Percentiles rank a stretch among this genome's conserved stretches.
phyloP scores from a whole-genome alignment of 2,113 vertebrate species.

The Dromaius novaehollandiae region DNA sequence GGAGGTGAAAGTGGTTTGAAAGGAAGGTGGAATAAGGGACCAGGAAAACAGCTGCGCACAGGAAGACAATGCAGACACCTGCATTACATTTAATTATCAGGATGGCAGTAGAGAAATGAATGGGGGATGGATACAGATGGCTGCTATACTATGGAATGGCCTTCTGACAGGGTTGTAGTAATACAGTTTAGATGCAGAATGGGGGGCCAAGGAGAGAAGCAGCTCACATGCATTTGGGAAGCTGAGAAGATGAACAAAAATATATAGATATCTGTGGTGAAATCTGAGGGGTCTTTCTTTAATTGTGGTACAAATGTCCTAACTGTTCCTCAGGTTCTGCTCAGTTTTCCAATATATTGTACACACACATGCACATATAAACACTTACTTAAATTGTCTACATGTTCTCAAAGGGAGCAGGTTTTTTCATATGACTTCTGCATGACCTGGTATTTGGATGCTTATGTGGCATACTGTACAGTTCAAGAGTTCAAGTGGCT shows the following conservation, averaged over 20 bases:
- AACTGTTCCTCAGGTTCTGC: accelerated
- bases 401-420: not conserved
- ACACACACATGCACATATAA: not conserved
- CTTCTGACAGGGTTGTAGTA: not conserved
- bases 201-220: not conserved
- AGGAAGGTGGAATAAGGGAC: not conserved
- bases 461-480: not conserved
- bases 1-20: not conserved
- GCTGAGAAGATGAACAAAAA: not conserved
- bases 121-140: not conserved
- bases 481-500: not conserved
- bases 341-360: not conserved
- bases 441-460: not conserved
- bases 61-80: not conserved
- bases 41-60: not conserved
- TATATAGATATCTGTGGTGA: not conserved
- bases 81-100: not conserved
- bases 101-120: not conserved
- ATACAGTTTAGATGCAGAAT: not conserved
- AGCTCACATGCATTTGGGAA: not conserved
- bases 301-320: not conserved
- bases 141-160: not conserved
- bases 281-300: not conserved
- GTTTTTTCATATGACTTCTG: not conserved
- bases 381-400: accelerated